Base-by-base conservation (phyloP, 1,140 invertebrate genomes). In the Grapholita molesta region DNA sequence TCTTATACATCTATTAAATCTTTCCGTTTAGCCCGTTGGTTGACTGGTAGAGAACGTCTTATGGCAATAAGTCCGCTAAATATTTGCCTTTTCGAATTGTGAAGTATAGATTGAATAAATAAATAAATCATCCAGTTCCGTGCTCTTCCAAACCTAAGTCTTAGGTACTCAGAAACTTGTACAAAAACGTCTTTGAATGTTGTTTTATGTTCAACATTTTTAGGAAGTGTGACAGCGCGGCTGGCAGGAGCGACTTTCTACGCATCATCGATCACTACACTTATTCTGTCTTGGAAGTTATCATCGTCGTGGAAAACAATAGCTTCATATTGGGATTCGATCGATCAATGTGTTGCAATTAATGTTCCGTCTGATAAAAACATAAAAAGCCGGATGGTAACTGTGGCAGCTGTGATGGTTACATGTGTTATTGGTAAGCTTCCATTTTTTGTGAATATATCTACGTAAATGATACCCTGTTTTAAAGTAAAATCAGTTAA, bases 181-280 rank as follows among this genome's bases (percentile, higher is more conserved):
- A n/a, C n/a, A n/a, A n/a, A n/a, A n/a, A n/a, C n/a, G n/a, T n/a
- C n/a, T n/a, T n/a, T n/a, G n/a, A n/a, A n/a, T n/a, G n/a, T n/a
- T n/a, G n/a, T n/a, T n/a, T n/a, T 32, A 21, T 1, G 3, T 12
- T 3, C 3, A 12, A n/a, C 15, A 5, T 35, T 73, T 77, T 2
- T 52, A 86, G 84, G 83, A 66, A 85, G 86, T 23, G 73, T 88
- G 6, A 78, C 80, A 23, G 84, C 79, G 0, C 70, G 84, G 2
- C 67, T 86, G n/a, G 76, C 84, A 8, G 84, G 84, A 6, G 75
- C 83, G 0, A 83, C 85, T 33, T 86, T 86, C 55, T 88, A 88
- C 42, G 67, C 75, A 0, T 74, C 73, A 6, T 66, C 75, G 7
- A 57, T 86, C n/a, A 52, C 81, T 18, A 80, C 80, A 0, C 52